These are phyloP conservation scores for Scleropages formosus DNA, from an alignment of 2,797 vertebrate species.

Conservation along the genomic window DNA sequence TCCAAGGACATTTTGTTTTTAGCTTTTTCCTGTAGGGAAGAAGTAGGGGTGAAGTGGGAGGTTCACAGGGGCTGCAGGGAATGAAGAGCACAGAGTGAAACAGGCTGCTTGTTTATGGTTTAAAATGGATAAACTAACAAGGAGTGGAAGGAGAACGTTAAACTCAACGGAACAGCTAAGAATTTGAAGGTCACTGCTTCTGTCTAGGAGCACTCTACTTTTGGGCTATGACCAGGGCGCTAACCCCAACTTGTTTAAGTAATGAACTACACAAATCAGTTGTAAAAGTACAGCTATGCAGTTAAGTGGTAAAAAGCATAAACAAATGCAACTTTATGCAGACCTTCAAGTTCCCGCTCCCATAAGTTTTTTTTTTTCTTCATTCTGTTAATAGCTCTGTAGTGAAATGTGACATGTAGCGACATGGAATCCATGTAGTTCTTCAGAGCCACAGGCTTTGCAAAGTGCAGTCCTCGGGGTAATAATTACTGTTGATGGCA, in stretches of 20 bases:
- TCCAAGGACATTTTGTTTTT: slow-evolving; percentile 3
- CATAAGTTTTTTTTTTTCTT: too few species aligned
- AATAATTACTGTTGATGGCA: slow-evolving; percentile 5
- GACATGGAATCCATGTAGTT: background rate
- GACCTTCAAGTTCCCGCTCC: too few species aligned
- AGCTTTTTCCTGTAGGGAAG: slow-evolving; percentile 20
- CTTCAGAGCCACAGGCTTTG: slow-evolving; percentile 1
- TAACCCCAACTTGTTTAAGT: background rate
- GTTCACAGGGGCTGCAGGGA: slow-evolving; percentile 1
- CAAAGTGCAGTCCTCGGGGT: background rate
- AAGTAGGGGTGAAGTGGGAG: background rate
- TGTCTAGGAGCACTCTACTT: background rate
- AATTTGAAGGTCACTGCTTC: background rate
- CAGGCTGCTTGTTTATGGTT: background rate
- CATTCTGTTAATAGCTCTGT: background rate
- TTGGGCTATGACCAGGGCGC: background rate
- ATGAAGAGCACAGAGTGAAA: slow-evolving; percentile 17
- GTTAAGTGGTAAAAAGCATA: background rate
- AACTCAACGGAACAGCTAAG: too few species aligned
- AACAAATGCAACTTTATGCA: too few species aligned
- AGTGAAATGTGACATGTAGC: background rate
- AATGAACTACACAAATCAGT: slow-evolving; percentile 7
- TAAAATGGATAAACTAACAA: background rate
- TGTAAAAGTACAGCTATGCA: background rate
- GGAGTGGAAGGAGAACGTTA: background rate